Conservation (phyloP, 2,888 invertebrate genomes). For the Zygothrica quintamaculata region DNA sequence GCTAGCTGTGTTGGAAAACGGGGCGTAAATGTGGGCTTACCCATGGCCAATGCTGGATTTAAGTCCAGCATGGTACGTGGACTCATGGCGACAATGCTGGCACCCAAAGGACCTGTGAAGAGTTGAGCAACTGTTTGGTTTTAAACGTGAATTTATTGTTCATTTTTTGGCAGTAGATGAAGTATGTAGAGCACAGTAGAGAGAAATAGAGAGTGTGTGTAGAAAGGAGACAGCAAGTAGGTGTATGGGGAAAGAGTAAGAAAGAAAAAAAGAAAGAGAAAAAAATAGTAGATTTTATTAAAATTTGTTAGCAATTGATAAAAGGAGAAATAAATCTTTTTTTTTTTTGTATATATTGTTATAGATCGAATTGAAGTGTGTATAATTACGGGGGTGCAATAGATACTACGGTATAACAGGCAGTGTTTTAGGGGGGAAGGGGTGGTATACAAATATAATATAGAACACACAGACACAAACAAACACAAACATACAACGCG, state of each 20-base stretch:
- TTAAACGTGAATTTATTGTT: no score
- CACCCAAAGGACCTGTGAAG: slow-evolving; percentile 84
- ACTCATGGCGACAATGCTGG: slow-evolving; percentile 85
- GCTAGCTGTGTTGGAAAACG: slow-evolving; percentile 68
- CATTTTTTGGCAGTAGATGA: slow-evolving; percentile 23
- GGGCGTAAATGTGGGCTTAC: slow-evolving; percentile 84
- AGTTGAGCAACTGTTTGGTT: slow-evolving; percentile 78
- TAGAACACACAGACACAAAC: slow-evolving; percentile 15
- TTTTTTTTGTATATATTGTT: no score
- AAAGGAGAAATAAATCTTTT: slow-evolving; percentile 33
- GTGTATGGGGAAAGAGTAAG: slow-evolving; percentile 30
- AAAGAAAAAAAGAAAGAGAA: slow-evolving; percentile 31
- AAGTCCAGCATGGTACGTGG: slow-evolving; percentile 84
- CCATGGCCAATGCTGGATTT: slow-evolving; percentile 84
- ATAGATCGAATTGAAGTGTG: slow-evolving; percentile 49
- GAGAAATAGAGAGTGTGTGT: slow-evolving; percentile 41
- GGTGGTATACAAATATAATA: slow-evolving; percentile 17
- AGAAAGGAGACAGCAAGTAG: slow-evolving; percentile 39
- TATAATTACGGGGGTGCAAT: slow-evolving; percentile 60
- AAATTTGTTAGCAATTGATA: slow-evolving; percentile 17
- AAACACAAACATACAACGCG: slow-evolving; percentile 16
- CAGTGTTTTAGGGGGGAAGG: slow-evolving; percentile 24
- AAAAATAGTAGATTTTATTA: slow-evolving; percentile 43
- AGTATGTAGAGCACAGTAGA: slow-evolving; percentile 24
- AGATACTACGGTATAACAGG: slow-evolving; percentile 41